Conservation (phyloP, 2,888 invertebrate species). For the Callimorpha dominula region DNA sequence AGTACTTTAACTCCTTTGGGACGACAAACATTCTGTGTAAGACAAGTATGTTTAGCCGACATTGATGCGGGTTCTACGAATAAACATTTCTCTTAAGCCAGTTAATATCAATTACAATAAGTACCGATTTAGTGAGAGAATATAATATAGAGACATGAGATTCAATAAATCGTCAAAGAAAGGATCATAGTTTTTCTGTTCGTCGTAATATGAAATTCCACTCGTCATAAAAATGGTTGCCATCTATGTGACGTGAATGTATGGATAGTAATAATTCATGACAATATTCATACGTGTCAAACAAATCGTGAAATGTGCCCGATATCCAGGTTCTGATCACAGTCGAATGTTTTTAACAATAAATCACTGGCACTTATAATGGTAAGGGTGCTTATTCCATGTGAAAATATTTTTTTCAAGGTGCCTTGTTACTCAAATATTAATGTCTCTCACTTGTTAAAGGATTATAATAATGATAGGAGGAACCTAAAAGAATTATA, state of each 20-base stretch:
- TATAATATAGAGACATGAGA: slow-evolving; percentile 40
- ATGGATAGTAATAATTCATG: slow-evolving; percentile 72
- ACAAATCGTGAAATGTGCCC: slow-evolving; percentile 72
- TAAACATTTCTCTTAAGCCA: slow-evolving; percentile 9
- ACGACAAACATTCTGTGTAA: neutral
- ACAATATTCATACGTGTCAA: slow-evolving; percentile 74
- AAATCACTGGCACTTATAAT: slow-evolving; percentile 29
- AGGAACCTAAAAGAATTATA: too few species aligned
- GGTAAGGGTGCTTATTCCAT: slow-evolving; percentile 7
- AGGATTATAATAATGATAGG: neutral
- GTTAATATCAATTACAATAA: slow-evolving; percentile 41
- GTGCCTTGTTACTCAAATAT: neutral
- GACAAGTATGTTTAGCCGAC: slow-evolving; percentile 3
- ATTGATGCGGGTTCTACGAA: neutral
- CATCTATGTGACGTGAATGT: slow-evolving; percentile 64
- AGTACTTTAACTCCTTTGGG: neutral
- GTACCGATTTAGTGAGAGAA: slow-evolving; percentile 4
- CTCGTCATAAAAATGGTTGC: slow-evolving; percentile 72
- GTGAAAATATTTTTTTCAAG: neutral
- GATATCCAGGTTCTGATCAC: slow-evolving; percentile 33
- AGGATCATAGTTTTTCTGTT: slow-evolving; percentile 68
- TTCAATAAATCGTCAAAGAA: slow-evolving; percentile 71
- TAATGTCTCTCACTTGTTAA: too few species aligned
- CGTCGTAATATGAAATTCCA: slow-evolving; percentile 65
- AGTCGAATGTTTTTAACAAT: slow-evolving; percentile 33